Evolutionary conservation across 2,113 vertebrate genomes (phyloP), one percentile per base, ranked within the genome.

Genomic region (Austrofundulus limnaeus): DNA sequence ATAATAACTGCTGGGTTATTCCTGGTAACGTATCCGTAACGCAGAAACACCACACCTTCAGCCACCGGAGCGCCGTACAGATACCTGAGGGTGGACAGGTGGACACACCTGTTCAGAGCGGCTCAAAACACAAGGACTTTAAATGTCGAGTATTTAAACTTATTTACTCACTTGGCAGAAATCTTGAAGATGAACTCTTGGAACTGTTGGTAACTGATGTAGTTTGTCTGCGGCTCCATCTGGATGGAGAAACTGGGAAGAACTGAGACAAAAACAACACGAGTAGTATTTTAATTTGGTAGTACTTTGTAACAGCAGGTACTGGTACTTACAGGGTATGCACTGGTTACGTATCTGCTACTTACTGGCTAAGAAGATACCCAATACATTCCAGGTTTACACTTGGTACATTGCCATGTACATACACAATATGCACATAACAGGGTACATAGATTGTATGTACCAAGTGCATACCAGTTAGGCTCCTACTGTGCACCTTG

Each of bases 191-290:
- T 58, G 73, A 92, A 93, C 0, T 4, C 1, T 0, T 48, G 54
- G 64, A 90, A 86, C 19, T 39, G 71, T 28, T 53, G 66, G 2
- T 56, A 51, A 52, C 87, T 92, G 74, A 93, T 71, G 66, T 56
- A 85, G 81, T 75, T 89, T 1, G 9, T 5, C 20, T 77, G 23
- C 19, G 92, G 91, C 11, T 90, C 52, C 20, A 92, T 42, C 0
- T 37, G 37, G 56, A 93, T 82, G 70, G 79, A 68, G 42, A 92
- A 82, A 66, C 92, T 93, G 25, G 92, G 91, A 37, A 93, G 81
- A 46, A 92, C 92, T 93, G 50, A 41, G 1, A 58, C 28, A 56
- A 14, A 5, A 42, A 10, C 2, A 41, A 9, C 58, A 2, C 2
- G 9, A 28, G 28, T 28, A 4, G 3, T 3, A 28, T 3, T 28